Evolutionary conservation across 2,113 vertebrate species (phyloP), one percentile per base, ranked within the genome.

Genomic region (Coreoperca whiteheadi): DNA sequence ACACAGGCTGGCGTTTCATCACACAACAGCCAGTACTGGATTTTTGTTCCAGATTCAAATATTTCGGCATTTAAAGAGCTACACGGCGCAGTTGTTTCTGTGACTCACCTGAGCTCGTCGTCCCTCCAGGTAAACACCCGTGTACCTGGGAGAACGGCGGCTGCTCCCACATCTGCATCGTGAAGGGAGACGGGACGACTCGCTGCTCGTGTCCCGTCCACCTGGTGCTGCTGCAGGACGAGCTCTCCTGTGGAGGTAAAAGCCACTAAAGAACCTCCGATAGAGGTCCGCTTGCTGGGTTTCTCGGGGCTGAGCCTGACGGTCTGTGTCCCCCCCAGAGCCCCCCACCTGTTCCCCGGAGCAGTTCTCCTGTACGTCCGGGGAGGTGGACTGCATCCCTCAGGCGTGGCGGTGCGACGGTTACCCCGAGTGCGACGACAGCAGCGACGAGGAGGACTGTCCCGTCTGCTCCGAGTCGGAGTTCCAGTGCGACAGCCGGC

Each of bases 371-470:
- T 99, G 98, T 86, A 94, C 94, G 53, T 98, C 97, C 0, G 98
- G 98, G 0, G 98, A 99, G 88, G 97, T 99, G 88, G 98, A 99
- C 95, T 99, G 98, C 85, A 99, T 99, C 89, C 98, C 98, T 0
- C 96, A 97, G 88, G 96, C 97, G 1, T 99, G 98, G 98, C 94
- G 97, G 9, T 99, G 98, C 1, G 98, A 99, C 59, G 98, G 98
- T 0, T 97, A 95, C 83, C 92, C 97, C 0, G 98, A 99, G 66
- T 99, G 98, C 0, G 97, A 99, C 46, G 98, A 99, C 88, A 94
- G 96, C 85, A 99, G 98, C 1, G 98, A 99, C 0, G 98, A 99
- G 79, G 96, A 96, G n/a, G 95, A 97, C 85, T 99, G 98, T 79
- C 98, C 98, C 0, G 94, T 99, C 4, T 99, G 98, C 90, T 98